A percentile compares a stretch with the other conserved stretches of the same genome.
phyloP scores from a whole-genome alignment of 2,797 vertebrate species.

The Thaleichthys pacificus region DNA sequence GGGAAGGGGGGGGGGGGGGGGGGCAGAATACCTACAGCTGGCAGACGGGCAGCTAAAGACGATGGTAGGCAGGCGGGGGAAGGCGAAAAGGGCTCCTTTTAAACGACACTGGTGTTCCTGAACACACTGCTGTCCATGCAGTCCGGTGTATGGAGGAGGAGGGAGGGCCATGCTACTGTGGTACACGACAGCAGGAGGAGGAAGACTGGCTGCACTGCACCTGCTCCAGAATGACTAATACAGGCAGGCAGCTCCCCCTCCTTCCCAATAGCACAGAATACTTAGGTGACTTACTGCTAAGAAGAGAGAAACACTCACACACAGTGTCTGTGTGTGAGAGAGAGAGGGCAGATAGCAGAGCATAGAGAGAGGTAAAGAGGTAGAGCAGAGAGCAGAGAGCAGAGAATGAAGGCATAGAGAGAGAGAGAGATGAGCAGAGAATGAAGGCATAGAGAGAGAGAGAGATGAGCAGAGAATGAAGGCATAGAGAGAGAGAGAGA shows the following conservation, averaged over 20 bases:
- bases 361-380: too few relatives aligned
- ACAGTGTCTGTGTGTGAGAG: too few relatives aligned
- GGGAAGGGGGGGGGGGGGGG: not conserved
- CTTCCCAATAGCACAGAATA: too few relatives aligned
- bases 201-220: constrained; percentile 4
- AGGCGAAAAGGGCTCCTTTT: too few relatives aligned
- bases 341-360: not conserved
- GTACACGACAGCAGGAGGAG: constrained; percentile 32
- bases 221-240: not conserved
- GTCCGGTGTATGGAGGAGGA: too few relatives aligned
- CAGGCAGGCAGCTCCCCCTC: not conserved
- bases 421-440: not conserved
- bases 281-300: too few relatives aligned
- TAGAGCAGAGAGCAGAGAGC: not conserved
- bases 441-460: not conserved
- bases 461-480: too few relatives aligned
- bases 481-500: not conserved
- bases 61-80: too few relatives aligned
- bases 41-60: constrained; percentile 10
- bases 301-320: too few relatives aligned
- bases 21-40: constrained; percentile 13
- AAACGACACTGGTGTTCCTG: too few relatives aligned
- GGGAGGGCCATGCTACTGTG: not conserved
- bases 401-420: not conserved
- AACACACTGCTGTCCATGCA: too few relatives aligned